Percentiles rank a stretch among this genome's conserved stretches.
Evolutionary conservation across 2,797 vertebrate genomes (phyloP).

Genomic region (Parotocinclus haroldoi): DNA sequence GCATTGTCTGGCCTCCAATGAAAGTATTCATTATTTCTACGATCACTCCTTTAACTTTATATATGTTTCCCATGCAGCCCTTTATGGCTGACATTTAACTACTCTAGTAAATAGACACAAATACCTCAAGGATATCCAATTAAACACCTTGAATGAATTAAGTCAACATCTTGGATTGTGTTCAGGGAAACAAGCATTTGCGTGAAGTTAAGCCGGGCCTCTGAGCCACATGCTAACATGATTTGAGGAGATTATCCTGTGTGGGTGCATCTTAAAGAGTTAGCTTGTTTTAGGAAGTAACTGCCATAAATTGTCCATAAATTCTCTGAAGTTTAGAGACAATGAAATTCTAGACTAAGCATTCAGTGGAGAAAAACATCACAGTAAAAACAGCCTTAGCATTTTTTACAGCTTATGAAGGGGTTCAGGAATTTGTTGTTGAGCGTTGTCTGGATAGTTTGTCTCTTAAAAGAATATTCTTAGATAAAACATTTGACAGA

Average conservation of each 20-base stretch:
- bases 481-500: too few species aligned
- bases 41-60: constrained; percentile 58
- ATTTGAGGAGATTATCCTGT: constrained; percentile 6
- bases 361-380: constrained; percentile 41
- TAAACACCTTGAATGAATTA: constrained; percentile 73
- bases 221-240: constrained; percentile 21
- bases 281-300: constrained; percentile 29
- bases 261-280: constrained; percentile 25
- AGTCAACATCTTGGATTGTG: constrained; percentile 62
- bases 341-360: constrained; percentile 32
- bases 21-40: constrained; percentile 64
- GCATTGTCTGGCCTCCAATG: constrained; percentile 56
- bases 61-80: constrained; percentile 62
- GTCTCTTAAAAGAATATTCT: too few species aligned
- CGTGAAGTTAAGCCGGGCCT: constrained; percentile 48
- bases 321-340: constrained; percentile 35
- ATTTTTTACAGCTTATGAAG: constrained; percentile 14
- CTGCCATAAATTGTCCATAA: constrained; percentile 28
- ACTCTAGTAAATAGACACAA: constrained; percentile 69
- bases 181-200: constrained; percentile 51
- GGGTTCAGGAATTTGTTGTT: constrained; percentile 15
- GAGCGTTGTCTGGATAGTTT: too few species aligned
- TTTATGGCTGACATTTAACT: constrained; percentile 68
- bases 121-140: constrained; percentile 64
- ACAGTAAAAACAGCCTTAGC: constrained; percentile 36